Conservation (phyloP, 2,113 vertebrate species). For the Dicaeum eximium region DNA sequence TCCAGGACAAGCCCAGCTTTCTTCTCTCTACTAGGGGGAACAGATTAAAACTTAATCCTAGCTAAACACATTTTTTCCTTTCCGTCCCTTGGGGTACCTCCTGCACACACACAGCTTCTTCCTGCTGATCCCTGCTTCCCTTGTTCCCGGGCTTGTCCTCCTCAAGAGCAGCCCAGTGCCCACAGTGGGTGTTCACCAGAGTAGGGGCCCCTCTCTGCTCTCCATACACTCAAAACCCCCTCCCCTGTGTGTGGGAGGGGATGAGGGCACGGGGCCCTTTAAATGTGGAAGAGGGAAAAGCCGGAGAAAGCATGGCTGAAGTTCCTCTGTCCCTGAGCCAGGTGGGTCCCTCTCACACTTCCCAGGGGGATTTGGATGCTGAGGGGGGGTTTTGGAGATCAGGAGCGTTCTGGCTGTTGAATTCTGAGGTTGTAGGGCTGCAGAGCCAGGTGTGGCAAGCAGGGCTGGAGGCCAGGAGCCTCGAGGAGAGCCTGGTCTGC, state of each 20-base stretch:
- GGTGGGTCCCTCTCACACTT: not conserved
- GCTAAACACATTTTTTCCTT: conserved; percentile 26
- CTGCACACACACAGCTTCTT: not conserved
- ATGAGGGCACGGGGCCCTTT: fast-evolving
- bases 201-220: not conserved
- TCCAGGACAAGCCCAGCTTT: not conserved
- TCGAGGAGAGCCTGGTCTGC: fast-evolving
- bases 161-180: fast-evolving
- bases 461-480: not conserved
- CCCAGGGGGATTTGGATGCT: not conserved
- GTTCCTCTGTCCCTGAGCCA: not conserved
- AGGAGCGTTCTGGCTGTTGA: not conserved
- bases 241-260: not conserved
- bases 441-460: fast-evolving
- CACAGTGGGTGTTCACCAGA: not conserved
- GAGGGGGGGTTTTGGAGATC: not conserved
- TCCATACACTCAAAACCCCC: not conserved
- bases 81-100: not conserved
- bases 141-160: not conserved
- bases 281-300: not conserved
- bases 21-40: not conserved
- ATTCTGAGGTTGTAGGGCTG: not conserved
- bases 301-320: not conserved
- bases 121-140: not conserved
- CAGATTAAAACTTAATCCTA: conserved; percentile 27